These are phyloP conservation scores for Thera britannica DNA, from an alignment of 2,888 invertebrate species.

Conservation along the genomic window DNA sequence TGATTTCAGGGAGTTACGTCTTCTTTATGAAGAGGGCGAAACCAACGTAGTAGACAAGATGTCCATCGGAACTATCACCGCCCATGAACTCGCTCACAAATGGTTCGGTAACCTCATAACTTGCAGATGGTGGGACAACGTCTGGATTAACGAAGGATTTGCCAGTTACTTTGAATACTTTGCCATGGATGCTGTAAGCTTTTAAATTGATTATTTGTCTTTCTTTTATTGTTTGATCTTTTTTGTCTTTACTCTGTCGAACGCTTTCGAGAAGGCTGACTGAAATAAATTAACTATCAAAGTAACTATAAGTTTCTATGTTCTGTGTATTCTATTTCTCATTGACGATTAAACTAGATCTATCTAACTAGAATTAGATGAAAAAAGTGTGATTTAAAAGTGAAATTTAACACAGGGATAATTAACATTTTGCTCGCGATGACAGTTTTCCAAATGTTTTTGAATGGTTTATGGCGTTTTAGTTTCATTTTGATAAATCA, in stretches of 20 bases:
- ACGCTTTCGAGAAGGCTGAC: neutral
- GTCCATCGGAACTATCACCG: slow-evolving; percentile 79
- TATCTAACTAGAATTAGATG: no score
- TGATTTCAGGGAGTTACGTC: slow-evolving; percentile 67
- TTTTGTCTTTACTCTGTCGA: neutral
- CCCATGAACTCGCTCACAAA: slow-evolving; percentile 88
- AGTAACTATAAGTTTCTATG: neutral
- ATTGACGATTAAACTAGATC: no score
- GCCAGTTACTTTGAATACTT: slow-evolving; percentile 89
- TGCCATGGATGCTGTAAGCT: slow-evolving; percentile 75
- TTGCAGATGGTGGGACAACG: slow-evolving; percentile 89
- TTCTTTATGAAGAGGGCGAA: slow-evolving; percentile 72
- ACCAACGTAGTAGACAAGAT: slow-evolving; percentile 71
- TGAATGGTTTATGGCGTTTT: no score
- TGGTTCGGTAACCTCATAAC: slow-evolving; percentile 93
- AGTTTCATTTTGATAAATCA: neutral
- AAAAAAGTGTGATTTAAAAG: no score
- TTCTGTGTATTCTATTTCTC: no score
- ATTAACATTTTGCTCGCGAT: no score
- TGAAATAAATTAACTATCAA: no score
- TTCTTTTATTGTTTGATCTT: neutral
- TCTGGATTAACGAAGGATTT: slow-evolving; percentile 91
- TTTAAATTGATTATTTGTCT: neutral
- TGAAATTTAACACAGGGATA: no score
- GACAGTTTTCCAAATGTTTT: no score